phyloP scores from a whole-genome alignment of 2,888 invertebrate species.

The Willowsia nigromaculata region DNA sequence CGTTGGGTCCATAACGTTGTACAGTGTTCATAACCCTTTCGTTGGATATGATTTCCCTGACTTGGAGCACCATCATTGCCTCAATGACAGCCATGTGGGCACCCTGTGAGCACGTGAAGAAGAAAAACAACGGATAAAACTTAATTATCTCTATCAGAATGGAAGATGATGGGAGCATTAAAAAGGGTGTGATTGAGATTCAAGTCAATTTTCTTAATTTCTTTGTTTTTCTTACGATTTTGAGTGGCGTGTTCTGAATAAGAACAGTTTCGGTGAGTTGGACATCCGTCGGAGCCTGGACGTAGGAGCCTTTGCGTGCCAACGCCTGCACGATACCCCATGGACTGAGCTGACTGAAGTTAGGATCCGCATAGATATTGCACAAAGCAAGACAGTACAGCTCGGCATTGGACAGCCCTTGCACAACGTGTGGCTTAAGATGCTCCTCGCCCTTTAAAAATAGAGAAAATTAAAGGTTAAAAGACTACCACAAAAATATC shows the following conservation, averaged over 20 bases:
- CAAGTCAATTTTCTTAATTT: not conserved
- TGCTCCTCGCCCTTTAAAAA: constrained; percentile 91
- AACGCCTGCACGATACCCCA: constrained; percentile 96
- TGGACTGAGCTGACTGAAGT: constrained; percentile 97
- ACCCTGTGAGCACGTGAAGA: too few relatives aligned
- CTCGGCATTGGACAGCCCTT: constrained; percentile 95
- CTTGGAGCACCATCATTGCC: constrained; percentile 95
- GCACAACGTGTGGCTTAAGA: constrained; percentile 94
- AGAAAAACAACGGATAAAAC: not conserved
- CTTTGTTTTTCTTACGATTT: constrained; percentile 86
- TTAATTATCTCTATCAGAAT: not conserved
- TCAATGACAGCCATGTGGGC: constrained; percentile 98
- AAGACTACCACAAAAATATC: not conserved
- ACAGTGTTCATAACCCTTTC: constrained; percentile 93
- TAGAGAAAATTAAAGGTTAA: constrained; percentile 27
- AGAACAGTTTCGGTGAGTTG: constrained; percentile 97
- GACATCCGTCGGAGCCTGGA: constrained; percentile 90
- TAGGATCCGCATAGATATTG: constrained; percentile 97
- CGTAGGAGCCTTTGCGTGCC: constrained; percentile 93
- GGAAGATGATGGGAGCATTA: not conserved
- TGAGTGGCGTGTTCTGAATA: constrained; percentile 96
- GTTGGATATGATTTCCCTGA: constrained; percentile 93
- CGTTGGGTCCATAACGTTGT: constrained; percentile 84
- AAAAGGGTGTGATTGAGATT: not conserved
- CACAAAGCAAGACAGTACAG: constrained; percentile 95